A percentile compares a stretch with the other conserved stretches of the same genome.
These are phyloP conservation scores for Synergus laeviventris DNA, from an alignment of 2,888 invertebrate species.

Conservation along the genomic window DNA sequence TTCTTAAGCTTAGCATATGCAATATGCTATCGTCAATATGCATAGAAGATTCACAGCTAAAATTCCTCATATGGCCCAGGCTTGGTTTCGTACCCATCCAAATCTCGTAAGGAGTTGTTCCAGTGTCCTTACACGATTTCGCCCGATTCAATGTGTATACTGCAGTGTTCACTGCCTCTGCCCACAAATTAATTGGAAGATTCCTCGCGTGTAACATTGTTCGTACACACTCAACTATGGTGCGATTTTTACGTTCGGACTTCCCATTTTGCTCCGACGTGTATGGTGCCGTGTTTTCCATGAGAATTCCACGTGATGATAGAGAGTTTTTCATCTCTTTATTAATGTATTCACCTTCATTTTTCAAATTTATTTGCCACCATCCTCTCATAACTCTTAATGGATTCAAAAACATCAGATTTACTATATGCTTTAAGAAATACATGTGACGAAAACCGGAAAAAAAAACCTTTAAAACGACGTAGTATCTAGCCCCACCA, in stretches of 20 bases:
- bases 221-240: conserved; percentile 48
- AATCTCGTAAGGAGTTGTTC: no score
- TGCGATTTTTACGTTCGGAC: conserved; percentile 53
- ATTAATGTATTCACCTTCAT: conserved; percentile 41
- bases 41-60: no score
- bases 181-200: conserved; percentile 16
- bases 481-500: conserved; percentile 51
- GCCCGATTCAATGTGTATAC: no score
- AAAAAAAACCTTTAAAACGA: conserved; percentile 53
- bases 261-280: conserved; percentile 52
- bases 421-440: conserved; percentile 54
- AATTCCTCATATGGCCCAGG: no score
- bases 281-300: conserved; percentile 43
- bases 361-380: conserved; percentile 42
- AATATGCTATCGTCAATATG: no score
- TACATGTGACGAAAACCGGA: conserved; percentile 48
- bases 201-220: conserved; percentile 47
- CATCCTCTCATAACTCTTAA: conserved; percentile 31
- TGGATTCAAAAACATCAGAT: conserved; percentile 38
- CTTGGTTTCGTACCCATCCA: no score
- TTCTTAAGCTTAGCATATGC: no score
- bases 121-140: no score
- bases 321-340: conserved; percentile 28
- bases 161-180: no score
- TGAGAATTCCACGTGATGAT: conserved; percentile 3